Evolutionary conservation across 2,113 vertebrate species (phyloP).

Genomic region (Carollia perspicillata): DNA sequence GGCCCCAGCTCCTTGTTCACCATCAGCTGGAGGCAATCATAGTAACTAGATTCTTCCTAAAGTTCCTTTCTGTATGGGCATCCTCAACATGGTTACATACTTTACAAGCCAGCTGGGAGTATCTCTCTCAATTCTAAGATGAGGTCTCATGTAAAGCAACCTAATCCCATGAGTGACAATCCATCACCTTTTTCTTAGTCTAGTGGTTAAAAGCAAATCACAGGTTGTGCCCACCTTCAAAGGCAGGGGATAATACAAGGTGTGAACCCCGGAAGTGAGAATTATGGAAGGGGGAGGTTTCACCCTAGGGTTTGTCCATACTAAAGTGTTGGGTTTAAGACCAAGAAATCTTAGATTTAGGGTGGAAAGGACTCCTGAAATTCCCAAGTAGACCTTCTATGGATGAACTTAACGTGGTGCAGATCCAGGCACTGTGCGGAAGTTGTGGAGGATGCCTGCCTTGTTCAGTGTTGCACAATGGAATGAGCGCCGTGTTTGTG

Average conservation of each 20-base stretch:
- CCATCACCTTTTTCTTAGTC: neutral
- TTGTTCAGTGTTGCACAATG: neutral
- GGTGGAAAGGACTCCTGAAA: neutral
- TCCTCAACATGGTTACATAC: neutral
- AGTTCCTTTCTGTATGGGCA: neutral
- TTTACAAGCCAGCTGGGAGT: neutral
- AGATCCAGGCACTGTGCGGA: neutral
- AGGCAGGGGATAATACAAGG: neutral
- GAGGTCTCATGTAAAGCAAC: neutral
- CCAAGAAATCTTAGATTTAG: neutral
- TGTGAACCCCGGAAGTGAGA: neutral
- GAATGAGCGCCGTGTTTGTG: neutral
- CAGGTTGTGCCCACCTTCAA: neutral
- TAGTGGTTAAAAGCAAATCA: neutral
- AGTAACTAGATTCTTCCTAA: neutral
- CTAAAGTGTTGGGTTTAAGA: neutral
- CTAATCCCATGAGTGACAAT: neutral
- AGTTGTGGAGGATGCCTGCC: too few relatives aligned
- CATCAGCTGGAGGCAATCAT: neutral
- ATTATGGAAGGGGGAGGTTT: neutral
- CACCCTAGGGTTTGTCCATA: neutral
- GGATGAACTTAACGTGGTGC: too few relatives aligned
- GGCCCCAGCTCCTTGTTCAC: neutral
- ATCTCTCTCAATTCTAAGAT: neutral
- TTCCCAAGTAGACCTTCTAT: neutral